Conservation (phyloP, 2,888 invertebrate genomes). For the Cheilosia variabilis region DNA sequence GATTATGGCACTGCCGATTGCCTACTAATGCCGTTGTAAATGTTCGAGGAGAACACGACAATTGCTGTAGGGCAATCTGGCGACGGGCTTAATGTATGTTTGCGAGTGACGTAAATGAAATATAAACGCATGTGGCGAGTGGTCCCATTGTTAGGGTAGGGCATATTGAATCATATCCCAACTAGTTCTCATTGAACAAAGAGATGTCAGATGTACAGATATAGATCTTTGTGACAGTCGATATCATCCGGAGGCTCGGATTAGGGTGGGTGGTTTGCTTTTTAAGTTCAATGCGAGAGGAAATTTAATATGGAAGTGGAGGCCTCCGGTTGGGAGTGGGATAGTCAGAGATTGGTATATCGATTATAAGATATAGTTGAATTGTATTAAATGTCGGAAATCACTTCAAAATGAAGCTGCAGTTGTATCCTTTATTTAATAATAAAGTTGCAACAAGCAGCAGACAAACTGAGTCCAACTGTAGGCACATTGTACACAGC, state of each 20-base stretch:
- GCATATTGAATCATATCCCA: conserved; percentile 17
- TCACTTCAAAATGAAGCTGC: too few relatives aligned
- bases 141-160: background rate
- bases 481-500: too few relatives aligned
- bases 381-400: too few relatives aligned
- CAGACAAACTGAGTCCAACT: too few relatives aligned
- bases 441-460: too few relatives aligned
- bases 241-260: background rate
- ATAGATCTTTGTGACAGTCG: conserved; percentile 1
- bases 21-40: conserved; percentile 27
- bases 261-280: background rate
- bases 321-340: too few relatives aligned
- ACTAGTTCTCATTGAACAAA: background rate
- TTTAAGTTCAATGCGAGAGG: background rate
- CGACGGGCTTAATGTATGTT: conserved; percentile 23
- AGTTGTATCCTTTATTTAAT: too few relatives aligned
- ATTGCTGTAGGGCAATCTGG: conserved; percentile 50
- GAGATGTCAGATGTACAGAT: background rate
- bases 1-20: conserved; percentile 7
- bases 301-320: background rate
- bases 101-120: conserved; percentile 25
- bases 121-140: conserved; percentile 11
- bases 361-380: too few relatives aligned
- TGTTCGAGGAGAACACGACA: conserved; percentile 19
- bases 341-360: too few relatives aligned